Evolutionary conservation across 1,140 invertebrate species (phyloP).

Genomic region (Hylaeus anthracinus): DNA sequence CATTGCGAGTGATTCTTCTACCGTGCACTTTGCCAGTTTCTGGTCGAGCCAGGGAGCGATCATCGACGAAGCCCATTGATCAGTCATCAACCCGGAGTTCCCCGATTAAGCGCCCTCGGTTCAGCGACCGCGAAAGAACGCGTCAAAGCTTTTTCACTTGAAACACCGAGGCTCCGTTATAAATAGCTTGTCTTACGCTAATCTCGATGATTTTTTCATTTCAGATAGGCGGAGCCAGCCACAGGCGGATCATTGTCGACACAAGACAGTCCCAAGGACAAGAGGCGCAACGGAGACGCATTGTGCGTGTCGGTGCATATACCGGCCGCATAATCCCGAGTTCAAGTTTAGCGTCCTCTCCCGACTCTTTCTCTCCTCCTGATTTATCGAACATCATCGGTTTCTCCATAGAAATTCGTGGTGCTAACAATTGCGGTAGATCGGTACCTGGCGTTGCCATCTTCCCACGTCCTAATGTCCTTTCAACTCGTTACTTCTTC

Average conservation of each 20-base stretch:
- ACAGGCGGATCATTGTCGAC: conserved; percentile 34
- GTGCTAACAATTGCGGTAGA: background rate
- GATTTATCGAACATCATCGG: background rate
- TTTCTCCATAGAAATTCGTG: conserved; percentile 36
- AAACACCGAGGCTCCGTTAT: background rate
- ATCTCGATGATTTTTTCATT: conserved; percentile 38
- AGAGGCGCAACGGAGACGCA: conserved; percentile 28
- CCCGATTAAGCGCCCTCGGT: background rate
- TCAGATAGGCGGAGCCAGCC: conserved; percentile 17
- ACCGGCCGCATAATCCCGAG: conserved; percentile 28
- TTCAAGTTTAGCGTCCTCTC: conserved; percentile 54
- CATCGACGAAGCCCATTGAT: conserved; percentile 2
- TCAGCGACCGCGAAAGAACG: conserved; percentile 35
- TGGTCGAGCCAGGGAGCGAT: background rate
- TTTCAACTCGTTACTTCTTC: background rate
- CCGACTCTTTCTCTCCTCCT: conserved; percentile 11
- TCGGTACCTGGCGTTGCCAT: background rate
- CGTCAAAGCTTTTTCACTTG: conserved; percentile 8
- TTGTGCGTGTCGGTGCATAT: conserved; percentile 42
- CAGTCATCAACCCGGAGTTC: conserved; percentile 3
- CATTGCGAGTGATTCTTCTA: too few relatives aligned
- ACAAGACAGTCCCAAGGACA: conserved; percentile 38
- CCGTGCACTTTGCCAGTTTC: too few relatives aligned
- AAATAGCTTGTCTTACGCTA: conserved; percentile 2
- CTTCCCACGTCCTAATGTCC: background rate